A percentile compares a stretch with the other conserved stretches of the same genome.
Evolutionary conservation across 2,113 vertebrate genomes (phyloP).

Genomic region (Chaetops frenatus): DNA sequence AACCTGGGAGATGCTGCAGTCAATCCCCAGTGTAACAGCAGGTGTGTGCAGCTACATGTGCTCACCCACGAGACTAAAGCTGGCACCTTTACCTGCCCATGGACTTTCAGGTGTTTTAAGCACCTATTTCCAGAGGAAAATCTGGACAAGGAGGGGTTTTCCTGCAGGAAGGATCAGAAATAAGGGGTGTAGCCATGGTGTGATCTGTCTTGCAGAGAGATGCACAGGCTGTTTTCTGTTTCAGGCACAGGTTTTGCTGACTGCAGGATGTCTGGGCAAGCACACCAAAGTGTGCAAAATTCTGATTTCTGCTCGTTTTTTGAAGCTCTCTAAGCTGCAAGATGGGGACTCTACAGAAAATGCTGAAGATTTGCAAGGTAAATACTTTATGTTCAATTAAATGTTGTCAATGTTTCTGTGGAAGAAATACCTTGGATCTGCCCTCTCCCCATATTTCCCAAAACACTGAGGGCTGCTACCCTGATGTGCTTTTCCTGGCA

Average conservation of each 20-base stretch:
- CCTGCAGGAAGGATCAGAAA: background rate
- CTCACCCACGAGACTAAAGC: background rate
- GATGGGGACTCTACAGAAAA: background rate
- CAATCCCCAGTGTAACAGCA: background rate
- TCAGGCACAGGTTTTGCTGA: background rate
- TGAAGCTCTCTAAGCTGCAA: background rate
- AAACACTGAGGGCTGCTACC: background rate
- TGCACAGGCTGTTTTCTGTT: background rate
- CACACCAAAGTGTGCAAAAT: background rate
- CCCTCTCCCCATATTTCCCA: background rate
- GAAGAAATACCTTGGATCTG: background rate
- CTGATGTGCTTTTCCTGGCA: background rate
- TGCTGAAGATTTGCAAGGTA: no score
- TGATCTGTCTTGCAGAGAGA: background rate
- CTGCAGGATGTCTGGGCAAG: background rate
- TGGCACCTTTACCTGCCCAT: background rate
- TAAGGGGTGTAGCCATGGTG: background rate
- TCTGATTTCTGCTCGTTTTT: background rate
- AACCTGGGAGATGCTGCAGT: background rate
- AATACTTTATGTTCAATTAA: rapidly evolving
- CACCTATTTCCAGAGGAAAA: background rate
- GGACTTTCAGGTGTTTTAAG: background rate
- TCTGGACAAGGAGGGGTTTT: background rate
- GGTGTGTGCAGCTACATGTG: rapidly evolving
- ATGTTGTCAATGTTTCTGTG: background rate